A percentile compares a stretch with the other conserved stretches of the same genome.
Evolutionary conservation across 2,797 vertebrate genomes (phyloP).

Genomic region (Merluccius polli): DNA sequence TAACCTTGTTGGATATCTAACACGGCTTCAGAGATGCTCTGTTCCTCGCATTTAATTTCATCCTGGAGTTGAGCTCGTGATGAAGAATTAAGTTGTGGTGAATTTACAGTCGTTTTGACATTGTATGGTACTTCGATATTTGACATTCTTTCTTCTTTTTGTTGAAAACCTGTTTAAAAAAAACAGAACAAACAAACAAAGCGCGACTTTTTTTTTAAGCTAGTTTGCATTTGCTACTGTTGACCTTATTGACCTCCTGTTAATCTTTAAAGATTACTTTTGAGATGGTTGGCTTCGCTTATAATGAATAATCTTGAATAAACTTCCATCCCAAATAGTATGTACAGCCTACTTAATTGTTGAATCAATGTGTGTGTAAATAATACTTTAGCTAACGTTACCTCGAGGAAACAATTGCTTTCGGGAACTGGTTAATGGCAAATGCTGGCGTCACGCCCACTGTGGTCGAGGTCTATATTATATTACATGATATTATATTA

Average conservation of each 20-base stretch:
- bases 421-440: neutral
- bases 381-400: neutral
- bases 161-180: neutral
- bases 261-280: neutral
- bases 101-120: neutral
- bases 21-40: neutral
- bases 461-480: neutral
- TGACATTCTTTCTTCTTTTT: conserved; percentile 14
- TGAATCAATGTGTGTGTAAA: neutral
- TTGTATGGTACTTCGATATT: conserved; percentile 16
- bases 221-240: neutral
- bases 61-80: neutral
- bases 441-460: neutral
- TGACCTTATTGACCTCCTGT: neutral
- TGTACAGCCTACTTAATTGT: neutral
- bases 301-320: neutral
- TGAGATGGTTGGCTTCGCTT: neutral
- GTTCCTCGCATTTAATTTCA: neutral
- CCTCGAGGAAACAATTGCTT: neutral
- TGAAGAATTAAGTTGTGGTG: neutral
- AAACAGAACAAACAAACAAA: too few relatives aligned
- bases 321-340: neutral
- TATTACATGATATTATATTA: too few relatives aligned
- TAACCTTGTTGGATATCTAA: neutral
- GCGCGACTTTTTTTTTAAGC: neutral